Evolutionary conservation across 2,113 vertebrate genomes (phyloP), one percentile per base, ranked within the genome.

Genomic region (Cisticola juncidis): DNA sequence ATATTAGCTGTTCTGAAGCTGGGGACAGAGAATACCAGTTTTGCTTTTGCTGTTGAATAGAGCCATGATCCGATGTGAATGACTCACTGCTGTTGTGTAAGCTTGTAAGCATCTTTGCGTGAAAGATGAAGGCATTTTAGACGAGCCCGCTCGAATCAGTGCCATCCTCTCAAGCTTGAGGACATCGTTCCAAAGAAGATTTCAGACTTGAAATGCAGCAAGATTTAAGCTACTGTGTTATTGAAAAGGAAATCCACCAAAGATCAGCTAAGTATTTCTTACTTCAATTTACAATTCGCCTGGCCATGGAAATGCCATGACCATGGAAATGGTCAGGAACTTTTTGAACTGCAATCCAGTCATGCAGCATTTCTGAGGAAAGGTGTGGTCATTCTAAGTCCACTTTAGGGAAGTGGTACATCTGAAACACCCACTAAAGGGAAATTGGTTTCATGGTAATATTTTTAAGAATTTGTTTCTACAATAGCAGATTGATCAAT

Each of bases 21-120:
- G 28, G 16, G 12, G 33, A 38, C 62, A 80, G 54, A 91, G 71
- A 85, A 47, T 13, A 71, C 25, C 1, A 4, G 14, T 57, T 94
- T 68, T 74, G 71, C 36, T 81, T 94, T 47, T 74, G 50, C 66
- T 90, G 17, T 60, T 76, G 80, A 92, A 64, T 35, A 56, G 68
- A 92, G 82, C 28, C 44, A 33, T 2, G 44, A 66, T 58, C 60
- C 7, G 8, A 2, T 36, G 40, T 13, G 77, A 68, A 47, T 86
- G 86, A 95, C 65, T 88, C 92, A 92, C n/a, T 61, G 53, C 57
- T 76, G 77, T 76, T 95, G 53, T 70, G 51, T 82, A 92, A 92
- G 70, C 73, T n/a, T 76, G 65, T 72, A 77, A 72, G 58, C 84
- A 94, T 77, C 74, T 95, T 85, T 47, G 68, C 4, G 0, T 94